Conservation (phyloP, 2,888 invertebrate genomes). For the Hesperia comma region DNA sequence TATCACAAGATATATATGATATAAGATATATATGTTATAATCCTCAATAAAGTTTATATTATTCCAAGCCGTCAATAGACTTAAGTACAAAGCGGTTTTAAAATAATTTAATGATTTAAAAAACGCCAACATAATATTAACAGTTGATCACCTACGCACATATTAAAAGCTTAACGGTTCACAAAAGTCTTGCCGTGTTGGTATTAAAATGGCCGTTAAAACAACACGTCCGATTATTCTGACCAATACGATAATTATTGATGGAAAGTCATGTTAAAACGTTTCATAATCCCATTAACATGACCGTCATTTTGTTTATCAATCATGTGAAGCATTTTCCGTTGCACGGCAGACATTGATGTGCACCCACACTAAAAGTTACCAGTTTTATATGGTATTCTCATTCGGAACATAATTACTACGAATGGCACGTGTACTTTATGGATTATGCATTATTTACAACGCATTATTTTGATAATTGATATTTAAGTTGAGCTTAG, state of each 20-base stretch:
- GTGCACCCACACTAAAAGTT: slow-evolving; percentile 55
- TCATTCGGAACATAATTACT: background rate
- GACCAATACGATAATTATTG: slow-evolving; percentile 23
- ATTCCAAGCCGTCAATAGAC: background rate
- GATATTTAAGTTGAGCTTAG: no score
- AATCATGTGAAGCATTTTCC: slow-evolving; percentile 52
- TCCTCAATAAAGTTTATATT: background rate
- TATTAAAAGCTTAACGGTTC: slow-evolving; percentile 22
- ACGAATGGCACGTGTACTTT: background rate
- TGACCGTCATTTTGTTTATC: slow-evolving; percentile 43
- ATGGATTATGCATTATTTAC: no score
- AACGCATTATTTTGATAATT: no score
- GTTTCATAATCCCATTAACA: slow-evolving; percentile 15
- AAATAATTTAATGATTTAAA: slow-evolving; percentile 9
- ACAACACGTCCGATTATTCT: slow-evolving; percentile 11
- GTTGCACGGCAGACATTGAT: slow-evolving; percentile 56
- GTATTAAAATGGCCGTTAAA: slow-evolving; percentile 14
- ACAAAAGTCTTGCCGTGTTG: slow-evolving; percentile 5
- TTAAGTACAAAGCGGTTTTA: background rate
- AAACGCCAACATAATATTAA: slow-evolving; percentile 4
- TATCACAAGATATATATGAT: background rate
- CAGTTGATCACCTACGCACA: slow-evolving; percentile 15
- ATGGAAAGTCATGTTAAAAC: slow-evolving; percentile 17
- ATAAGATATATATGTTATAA: background rate
- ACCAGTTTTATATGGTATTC: slow-evolving; percentile 16